Evolutionary conservation across 2,113 vertebrate genomes (phyloP), one percentile per base, ranked within the genome.

Genomic region (Sceloporus undulatus): DNA sequence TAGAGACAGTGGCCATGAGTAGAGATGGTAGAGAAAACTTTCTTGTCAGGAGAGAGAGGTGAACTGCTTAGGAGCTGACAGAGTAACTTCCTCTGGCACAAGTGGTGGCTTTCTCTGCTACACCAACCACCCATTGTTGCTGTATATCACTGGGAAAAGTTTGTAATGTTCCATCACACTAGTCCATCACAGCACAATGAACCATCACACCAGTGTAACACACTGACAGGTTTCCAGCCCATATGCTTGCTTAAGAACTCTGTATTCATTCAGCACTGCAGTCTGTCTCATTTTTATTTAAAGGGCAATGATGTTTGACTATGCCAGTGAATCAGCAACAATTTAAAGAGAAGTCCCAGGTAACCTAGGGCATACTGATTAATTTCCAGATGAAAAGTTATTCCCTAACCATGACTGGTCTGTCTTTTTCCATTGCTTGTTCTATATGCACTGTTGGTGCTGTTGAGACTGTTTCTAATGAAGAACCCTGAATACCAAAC

Each of bases 401-500:
- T 9, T 93, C 79, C 1, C 27, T 25, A 65, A 23, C 25, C 52
- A 56, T 82, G 52, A 5, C 52, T 0, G 80, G 38, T 75, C 9
- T 42, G 27, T 34, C 70, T 75, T 40, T n/a, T 92, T 56, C 19
- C 27, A 8, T 0, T 71, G 2, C 9, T 87, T 87, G 42, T 80
- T 11, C 27, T 76, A 0, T 25, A 11, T 86, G 56, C 1, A 0
- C 34, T 14, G 77, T 79, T 0, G 0, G 13, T 86, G 27, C 34
- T 85, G 29, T 40, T 70, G 82, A 48, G 48, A 88, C 59, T 88
- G 65, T 86, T 52, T 0, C 40, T 87, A 88, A 56, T 84, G 81
- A 86, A 86, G 79, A 87, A 21, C 68, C 73, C 80, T 88, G 68
- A 70, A 48, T 88, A 1, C 38, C 42, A 77, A n/a, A 34, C 56